Conservation (phyloP, 1,140 invertebrate species). For the Triops cancriformis region DNA sequence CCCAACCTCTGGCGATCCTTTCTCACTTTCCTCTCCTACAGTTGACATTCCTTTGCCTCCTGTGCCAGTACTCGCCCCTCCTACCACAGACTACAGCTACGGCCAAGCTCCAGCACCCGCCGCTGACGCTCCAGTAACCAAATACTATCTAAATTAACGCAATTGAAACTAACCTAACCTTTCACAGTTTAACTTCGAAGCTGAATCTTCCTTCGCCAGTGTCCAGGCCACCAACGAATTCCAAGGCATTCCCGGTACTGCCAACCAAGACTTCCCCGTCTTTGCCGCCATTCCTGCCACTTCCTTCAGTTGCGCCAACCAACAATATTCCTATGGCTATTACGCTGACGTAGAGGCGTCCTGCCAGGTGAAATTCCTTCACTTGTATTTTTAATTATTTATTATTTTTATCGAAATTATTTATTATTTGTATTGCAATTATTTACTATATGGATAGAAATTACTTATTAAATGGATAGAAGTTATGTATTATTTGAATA, state of each 20-base stretch:
- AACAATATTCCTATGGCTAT: slow-evolving; percentile 13
- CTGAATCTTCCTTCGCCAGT: neutral
- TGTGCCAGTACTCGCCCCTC: neutral
- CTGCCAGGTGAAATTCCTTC: slow-evolving; percentile 21
- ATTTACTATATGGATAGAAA: too few species aligned
- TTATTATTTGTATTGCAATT: too few species aligned
- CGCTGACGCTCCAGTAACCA: neutral
- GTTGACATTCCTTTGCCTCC: neutral
- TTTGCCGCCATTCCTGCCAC: slow-evolving; percentile 36
- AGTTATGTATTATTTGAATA: too few species aligned
- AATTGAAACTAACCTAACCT: neutral
- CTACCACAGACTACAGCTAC: neutral
- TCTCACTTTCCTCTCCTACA: neutral
- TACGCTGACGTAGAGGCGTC: slow-evolving; percentile 26
- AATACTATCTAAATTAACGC: neutral
- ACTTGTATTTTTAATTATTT: too few species aligned
- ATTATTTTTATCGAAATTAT: too few species aligned
- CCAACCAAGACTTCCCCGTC: slow-evolving; percentile 36
- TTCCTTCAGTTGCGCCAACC: slow-evolving; percentile 34
- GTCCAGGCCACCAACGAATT: neutral
- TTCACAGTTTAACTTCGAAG: too few species aligned
- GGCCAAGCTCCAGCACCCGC: neutral
- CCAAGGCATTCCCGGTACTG: slow-evolving; percentile 7
- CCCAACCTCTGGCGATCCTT: neutral
- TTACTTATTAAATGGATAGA: too few species aligned